phyloP scores from a whole-genome alignment of 2,113 vertebrate genomes.

The Lagenorhynchus albirostris region DNA sequence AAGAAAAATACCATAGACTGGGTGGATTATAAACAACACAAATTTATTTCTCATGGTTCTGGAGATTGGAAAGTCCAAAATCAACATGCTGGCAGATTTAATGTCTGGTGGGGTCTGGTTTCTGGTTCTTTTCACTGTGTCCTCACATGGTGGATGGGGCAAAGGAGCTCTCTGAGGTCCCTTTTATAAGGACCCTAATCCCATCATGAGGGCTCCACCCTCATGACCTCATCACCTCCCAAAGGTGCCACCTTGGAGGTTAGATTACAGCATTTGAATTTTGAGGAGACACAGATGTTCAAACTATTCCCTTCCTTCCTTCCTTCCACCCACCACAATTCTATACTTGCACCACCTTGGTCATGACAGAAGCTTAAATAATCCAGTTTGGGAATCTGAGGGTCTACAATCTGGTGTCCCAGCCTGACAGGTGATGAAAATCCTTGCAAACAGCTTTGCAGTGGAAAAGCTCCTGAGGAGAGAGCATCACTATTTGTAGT shows the following conservation, averaged over 20 bases:
- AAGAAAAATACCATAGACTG: neutral
- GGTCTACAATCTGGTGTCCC: too few relatives aligned
- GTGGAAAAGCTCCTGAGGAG: neutral
- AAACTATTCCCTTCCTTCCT: too few relatives aligned
- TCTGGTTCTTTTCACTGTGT: neutral
- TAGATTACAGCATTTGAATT: neutral
- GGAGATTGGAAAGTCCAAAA: neutral
- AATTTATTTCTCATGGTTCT: neutral
- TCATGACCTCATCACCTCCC: neutral
- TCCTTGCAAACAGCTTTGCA: neutral
- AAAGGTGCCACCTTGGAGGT: neutral
- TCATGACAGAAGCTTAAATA: neutral
- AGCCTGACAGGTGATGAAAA: neutral
- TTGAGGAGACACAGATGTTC: neutral
- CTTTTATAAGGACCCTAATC: neutral
- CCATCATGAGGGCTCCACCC: too few relatives aligned
- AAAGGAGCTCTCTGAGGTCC: neutral
- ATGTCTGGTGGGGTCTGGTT: too few relatives aligned
- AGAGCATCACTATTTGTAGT: neutral
- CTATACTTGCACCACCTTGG: neutral
- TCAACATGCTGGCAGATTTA: neutral
- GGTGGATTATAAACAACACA: neutral
- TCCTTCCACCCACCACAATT: neutral
- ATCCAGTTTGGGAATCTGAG: neutral
- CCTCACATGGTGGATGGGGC: neutral